Evolutionary conservation across 2,113 vertebrate species (phyloP), one percentile per base, ranked within the genome.

Genomic region (Chrysemys picta): DNA sequence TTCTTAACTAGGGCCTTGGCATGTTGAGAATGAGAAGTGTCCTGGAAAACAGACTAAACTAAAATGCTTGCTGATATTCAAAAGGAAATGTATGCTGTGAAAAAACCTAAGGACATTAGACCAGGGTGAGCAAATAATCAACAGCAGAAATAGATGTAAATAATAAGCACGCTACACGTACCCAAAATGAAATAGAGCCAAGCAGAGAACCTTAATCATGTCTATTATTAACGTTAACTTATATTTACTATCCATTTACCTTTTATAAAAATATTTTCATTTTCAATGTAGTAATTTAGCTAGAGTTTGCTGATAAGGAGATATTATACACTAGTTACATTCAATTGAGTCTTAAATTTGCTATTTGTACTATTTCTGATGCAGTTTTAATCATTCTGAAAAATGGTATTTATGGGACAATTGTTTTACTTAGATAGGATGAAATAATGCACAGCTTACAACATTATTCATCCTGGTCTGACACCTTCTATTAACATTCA

Each of bases 31-130:
- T 59, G 12, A 59, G 57, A 72, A 79, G 69, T 75, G 24, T 35
- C 8, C 5, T 79, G 49, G 82, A 82, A 88, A 85, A 25, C 0
- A 1, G 10, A 5, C 22, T 72, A 88, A 82, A 88, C 47, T 4
- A 72, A 54, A 29, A 6, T 62, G 12, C 27, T 85, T 38, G 57
- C 27, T 59, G 57, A 6, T 38, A 22, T 88, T 82, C 17, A 82
- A 69, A 76, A 81, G 5, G 16, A 81, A 62, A 21, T 45, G 1
- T 2, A 1, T 53, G 3, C 13, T 49, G 10, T 50, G 2, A 1
- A 14, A 82, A 62, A 47, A 54, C 6, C 13, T 62, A 84, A 16
- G 65, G 9, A 3, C 11, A 14, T 45, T 62, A 45, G 2, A 54
- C 14, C 79, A 38, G 19, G 11, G 6, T 76, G 72, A 10, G 17